phyloP scores from a whole-genome alignment of 2,797 vertebrate species.

The Emydoidea blandingii region DNA sequence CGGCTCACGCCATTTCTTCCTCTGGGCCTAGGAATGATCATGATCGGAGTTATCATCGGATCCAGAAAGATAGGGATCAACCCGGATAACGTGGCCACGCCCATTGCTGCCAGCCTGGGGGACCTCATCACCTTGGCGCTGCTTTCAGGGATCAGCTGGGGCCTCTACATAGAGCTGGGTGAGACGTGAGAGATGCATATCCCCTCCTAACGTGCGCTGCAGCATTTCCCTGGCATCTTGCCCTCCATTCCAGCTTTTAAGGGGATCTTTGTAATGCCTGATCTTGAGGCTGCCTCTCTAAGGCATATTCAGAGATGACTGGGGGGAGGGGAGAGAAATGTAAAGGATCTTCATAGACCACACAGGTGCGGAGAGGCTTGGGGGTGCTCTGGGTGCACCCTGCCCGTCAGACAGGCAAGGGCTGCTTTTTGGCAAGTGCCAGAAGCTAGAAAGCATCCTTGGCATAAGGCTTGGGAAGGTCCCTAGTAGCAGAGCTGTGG shows the following conservation, averaged over 20 bases:
- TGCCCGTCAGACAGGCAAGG: background rate
- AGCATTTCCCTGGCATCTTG: rapidly evolving
- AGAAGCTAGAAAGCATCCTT: background rate
- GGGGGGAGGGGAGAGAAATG: background rate
- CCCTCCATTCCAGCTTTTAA: background rate
- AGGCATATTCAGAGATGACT: background rate
- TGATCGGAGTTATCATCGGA: conserved; percentile 97
- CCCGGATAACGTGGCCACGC: conserved; percentile 97
- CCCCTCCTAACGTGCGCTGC: background rate
- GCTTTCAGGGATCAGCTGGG: conserved; percentile 96
- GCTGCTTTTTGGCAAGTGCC: background rate
- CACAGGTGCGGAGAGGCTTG: background rate
- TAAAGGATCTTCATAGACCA: background rate
- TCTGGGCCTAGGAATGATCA: conserved; percentile 89
- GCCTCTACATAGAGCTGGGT: conserved; percentile 94
- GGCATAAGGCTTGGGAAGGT: background rate
- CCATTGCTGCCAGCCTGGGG: conserved; percentile 96
- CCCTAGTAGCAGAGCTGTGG: conserved; percentile 13
- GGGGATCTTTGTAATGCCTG: background rate
- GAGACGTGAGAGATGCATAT: conserved; percentile 43
- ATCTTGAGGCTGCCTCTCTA: background rate
- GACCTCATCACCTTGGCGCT: conserved; percentile 97
- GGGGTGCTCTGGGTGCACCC: background rate
- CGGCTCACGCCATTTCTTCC: background rate
- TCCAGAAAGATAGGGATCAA: conserved; percentile 98